Evolutionary conservation across 2,113 vertebrate genomes (phyloP), one percentile per base, ranked within the genome.

Genomic region (Nothoprocta perdicaria): DNA sequence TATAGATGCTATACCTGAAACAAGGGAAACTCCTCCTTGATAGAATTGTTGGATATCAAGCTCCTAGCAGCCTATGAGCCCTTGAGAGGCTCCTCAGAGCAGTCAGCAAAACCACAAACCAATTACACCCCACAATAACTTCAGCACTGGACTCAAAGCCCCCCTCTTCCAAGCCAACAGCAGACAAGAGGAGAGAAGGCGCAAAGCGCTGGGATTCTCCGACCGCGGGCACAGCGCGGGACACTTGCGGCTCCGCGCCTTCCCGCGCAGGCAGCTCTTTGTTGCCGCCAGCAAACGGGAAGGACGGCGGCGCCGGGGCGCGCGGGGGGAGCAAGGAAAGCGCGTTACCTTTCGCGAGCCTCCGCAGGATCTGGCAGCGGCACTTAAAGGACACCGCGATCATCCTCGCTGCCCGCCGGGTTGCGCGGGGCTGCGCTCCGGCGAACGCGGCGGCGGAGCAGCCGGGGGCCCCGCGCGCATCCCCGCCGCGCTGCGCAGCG

Each of bases 371-470:
- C 75, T 99, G 99, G 97, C 99, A 99, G 92, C 99, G 98, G 97
- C 99, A 99, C 98, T 99, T 99, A 93, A 99, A 99, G 95, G 99
- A 99, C 97, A 99, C 99, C 90, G 99, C 99, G 98, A 99, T 99
- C 99, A 99, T 99, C 98, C 98, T 98, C 95, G 96, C 97, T 92
- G 93, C 96, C 97, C 97, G 95, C 97, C 95, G 82, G 78, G 91
- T 96, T 97, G 91, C 96, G 97, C 96, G 88, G 97, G 97, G 98
- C 96, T 98, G 96, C 78, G 97, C 95, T 96, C 72, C 80, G 95
- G 89, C 72, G 96, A 97, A 97, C 97, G 97, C 97, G 92, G 97
- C 97, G n/a, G n/a, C n/a, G 96, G 96, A 94, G 97, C 98, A 98
- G 98, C 93, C 97, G 97, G 97, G 97, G 97, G 97, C 98, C 96